These are phyloP conservation scores for Anoplolepis gracilipes DNA, from an alignment of 1,140 invertebrate genomes.

Conservation along the genomic window DNA sequence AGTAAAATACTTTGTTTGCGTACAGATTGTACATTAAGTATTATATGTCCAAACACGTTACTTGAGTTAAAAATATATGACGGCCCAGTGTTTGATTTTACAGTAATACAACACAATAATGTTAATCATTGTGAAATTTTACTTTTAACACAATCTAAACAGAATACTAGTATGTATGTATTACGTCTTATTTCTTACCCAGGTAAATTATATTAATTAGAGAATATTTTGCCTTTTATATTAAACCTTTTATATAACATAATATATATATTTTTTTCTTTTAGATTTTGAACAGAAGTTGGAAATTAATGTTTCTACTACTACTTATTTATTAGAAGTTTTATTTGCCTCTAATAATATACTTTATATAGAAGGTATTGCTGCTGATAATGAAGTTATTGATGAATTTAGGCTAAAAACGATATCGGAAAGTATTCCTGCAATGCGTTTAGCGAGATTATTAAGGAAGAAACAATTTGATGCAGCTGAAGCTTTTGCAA, in stretches of 20 bases:
- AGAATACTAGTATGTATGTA: constrained; percentile 32
- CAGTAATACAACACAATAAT: constrained; percentile 71
- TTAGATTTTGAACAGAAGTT: constrained; percentile 80
- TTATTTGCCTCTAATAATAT: constrained; percentile 74
- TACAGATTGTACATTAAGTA: constrained; percentile 68
- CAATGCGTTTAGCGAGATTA: constrained; percentile 80
- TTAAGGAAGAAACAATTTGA: constrained; percentile 80
- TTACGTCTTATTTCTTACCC: constrained; percentile 79
- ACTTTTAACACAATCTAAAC: constrained; percentile 67
- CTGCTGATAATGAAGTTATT: constrained; percentile 53
- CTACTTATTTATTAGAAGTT: constrained; percentile 77
- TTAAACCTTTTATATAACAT: constrained; percentile 20
- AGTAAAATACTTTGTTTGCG: constrained; percentile 75
- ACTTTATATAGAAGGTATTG: constrained; percentile 81
- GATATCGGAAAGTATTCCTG: constrained; percentile 80
- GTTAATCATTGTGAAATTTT: constrained; percentile 72
- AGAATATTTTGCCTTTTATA: background rate
- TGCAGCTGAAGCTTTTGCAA: constrained; percentile 82
- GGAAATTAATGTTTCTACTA: constrained; percentile 76
- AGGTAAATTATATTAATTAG: constrained; percentile 65
- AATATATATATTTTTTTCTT: constrained; percentile 4
- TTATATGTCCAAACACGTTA: constrained; percentile 77
- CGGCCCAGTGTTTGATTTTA: constrained; percentile 74
- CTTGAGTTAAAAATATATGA: constrained; percentile 73
- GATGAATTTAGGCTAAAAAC: constrained; percentile 80